phyloP scores from a whole-genome alignment of 1,140 invertebrate genomes.

The Platyscapa corneri region DNA sequence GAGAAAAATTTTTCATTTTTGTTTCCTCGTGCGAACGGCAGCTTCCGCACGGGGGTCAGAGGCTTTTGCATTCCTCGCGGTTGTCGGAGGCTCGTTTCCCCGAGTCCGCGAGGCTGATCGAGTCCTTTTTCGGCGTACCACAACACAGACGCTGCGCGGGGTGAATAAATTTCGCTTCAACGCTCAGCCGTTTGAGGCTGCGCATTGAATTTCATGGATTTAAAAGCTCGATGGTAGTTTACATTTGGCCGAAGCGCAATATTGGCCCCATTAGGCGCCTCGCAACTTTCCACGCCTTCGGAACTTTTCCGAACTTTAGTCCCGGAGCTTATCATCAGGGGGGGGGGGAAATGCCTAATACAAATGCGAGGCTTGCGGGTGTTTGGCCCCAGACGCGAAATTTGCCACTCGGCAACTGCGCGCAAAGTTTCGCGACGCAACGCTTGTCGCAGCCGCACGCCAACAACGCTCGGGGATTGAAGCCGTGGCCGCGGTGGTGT shows the following conservation, averaged over 20 bases:
- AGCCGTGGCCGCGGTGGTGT: too few relatives aligned
- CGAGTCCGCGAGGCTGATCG: neutral
- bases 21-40: neutral
- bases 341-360: too few relatives aligned
- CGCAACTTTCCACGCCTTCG: too few relatives aligned
- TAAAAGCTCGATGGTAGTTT: neutral
- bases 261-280: too few relatives aligned
- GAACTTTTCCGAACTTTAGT: too few relatives aligned
- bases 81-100: neutral
- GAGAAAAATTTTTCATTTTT: constrained; percentile 44
- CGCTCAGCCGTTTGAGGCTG: neutral
- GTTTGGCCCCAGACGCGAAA: too few relatives aligned
- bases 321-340: too few relatives aligned
- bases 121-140: neutral
- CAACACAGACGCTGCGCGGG: neutral
- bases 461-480: too few relatives aligned
- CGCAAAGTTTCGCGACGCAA: neutral
- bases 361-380: too few relatives aligned
- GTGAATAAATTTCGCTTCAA: constrained; percentile 45
- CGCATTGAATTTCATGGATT: constrained; percentile 8
- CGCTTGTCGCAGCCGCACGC: neutral
- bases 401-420: too few relatives aligned
- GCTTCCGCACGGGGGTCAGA: neutral
- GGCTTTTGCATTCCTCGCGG: constrained; percentile 44
- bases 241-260: too few relatives aligned